phyloP scores from a whole-genome alignment of 2,888 invertebrate species.

The Kryphioiulus occultus region DNA sequence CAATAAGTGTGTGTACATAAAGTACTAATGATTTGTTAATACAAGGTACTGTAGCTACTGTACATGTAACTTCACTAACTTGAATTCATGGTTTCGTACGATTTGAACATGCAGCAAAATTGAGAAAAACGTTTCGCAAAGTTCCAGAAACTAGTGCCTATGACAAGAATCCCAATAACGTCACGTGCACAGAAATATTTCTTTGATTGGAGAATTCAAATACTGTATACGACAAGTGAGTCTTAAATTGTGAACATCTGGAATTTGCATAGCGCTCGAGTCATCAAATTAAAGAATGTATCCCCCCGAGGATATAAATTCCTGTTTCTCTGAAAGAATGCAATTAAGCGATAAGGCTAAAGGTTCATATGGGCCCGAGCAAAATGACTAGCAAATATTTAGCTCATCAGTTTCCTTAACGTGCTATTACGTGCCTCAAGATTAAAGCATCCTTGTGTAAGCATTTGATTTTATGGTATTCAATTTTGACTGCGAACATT shows the following conservation, averaged over 20 bases:
- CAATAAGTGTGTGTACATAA: no score
- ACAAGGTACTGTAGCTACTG: no score
- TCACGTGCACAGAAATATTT: neutral
- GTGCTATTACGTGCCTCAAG: neutral
- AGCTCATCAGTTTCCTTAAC: slow-evolving; percentile 3
- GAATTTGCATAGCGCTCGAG: neutral
- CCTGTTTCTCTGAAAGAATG: neutral
- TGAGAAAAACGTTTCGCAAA: no score
- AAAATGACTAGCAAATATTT: slow-evolving; percentile 29
- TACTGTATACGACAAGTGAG: neutral
- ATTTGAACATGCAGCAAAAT: no score
- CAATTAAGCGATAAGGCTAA: neutral
- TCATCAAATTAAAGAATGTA: neutral
- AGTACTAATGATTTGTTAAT: no score
- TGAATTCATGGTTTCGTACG: no score
- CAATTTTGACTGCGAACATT: neutral
- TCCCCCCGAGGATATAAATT: neutral
- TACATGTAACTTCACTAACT: no score
- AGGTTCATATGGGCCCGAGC: neutral
- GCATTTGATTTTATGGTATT: neutral
- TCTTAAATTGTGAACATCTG: neutral
- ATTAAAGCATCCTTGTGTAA: neutral
- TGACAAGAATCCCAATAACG: neutral
- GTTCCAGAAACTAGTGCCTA: no score
- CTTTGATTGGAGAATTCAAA: neutral